Conservation (phyloP, 2,113 vertebrate genomes). For the Panthera tigris region DNA sequence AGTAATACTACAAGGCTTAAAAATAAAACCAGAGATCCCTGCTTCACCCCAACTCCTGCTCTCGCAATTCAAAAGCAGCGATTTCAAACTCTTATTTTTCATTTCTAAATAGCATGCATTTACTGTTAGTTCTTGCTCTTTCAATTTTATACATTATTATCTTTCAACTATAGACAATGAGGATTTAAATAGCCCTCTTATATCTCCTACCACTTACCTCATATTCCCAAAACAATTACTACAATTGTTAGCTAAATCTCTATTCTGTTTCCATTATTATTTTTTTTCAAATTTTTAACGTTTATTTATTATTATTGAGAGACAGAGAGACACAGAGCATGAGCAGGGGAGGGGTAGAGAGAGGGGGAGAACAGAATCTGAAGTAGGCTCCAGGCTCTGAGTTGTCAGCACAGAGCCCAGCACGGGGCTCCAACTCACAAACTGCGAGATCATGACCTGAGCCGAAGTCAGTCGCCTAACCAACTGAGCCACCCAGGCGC, state of each 20-base stretch:
- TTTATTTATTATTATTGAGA: too few relatives aligned
- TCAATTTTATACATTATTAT: conserved; percentile 25
- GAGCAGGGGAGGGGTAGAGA: too few relatives aligned
- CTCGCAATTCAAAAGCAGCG: neutral
- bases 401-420: too few relatives aligned
- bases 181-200: neutral
- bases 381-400: too few relatives aligned
- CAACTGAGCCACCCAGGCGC: too few relatives aligned
- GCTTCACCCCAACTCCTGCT: neutral
- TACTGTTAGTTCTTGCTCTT: neutral
- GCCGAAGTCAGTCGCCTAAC: too few relatives aligned
- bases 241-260: neutral
- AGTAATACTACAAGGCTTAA: neutral
- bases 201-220: neutral
- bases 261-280: conserved; percentile 6
- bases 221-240: neutral
- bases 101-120: neutral
- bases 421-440: too few relatives aligned
- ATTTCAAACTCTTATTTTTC: neutral
- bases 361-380: too few relatives aligned
- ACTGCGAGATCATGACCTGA: too few relatives aligned
- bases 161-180: neutral
- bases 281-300: too few relatives aligned
- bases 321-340: too few relatives aligned
- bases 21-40: neutral